Evolutionary conservation across 2,888 invertebrate species (phyloP), one percentile per base, ranked within the genome.

Genomic region (Macrophya alboannulata): DNA sequence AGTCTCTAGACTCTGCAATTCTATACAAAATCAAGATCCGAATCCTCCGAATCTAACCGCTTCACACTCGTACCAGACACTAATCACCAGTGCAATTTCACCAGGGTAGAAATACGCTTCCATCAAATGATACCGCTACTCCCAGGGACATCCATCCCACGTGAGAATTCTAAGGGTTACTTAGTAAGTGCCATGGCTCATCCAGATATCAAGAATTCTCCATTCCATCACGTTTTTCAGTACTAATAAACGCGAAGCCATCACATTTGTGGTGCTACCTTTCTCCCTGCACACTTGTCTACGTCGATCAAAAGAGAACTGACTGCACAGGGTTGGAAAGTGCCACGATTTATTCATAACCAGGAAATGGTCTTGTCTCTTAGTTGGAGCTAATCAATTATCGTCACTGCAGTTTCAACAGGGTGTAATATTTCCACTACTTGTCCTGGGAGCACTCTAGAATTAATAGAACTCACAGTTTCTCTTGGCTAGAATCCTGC

Each of bases 361-460:
- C 77, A 51, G 31, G 77, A 51, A 77, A 77, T 21, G 10, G 55
- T 45, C 77, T 15, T 4, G 55, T 51, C 25, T 37, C 31, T 55
- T 51, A 51, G 15, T 25, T 15, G 9, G 48, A 43, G 25, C 31
- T 5, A 45, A 76, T 76, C 76, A 45, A 76, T 77, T 55, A 77
- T 77, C 77, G 12, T 77, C 77, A 43, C 17, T 74, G 43, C 74
- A 45, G 45, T 74, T 74, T 74, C 74, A 74, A 45, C 74, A 15
- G 43, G 12, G 21, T 55, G 55, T 12, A 55, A 51, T 74, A 74
- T 45, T 55, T 77, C 31, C 77, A 31, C 15, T 8, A 51, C 17
- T 51, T 17, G 17, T 31, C 77, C 21, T 15, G 10, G 77, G 8
- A 12, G 37, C 68, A 68, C 68, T 68, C 37, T 5, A 12, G 31